phyloP scores from a whole-genome alignment of 2,797 vertebrate genomes.

The Cirrhinus mrigala region DNA sequence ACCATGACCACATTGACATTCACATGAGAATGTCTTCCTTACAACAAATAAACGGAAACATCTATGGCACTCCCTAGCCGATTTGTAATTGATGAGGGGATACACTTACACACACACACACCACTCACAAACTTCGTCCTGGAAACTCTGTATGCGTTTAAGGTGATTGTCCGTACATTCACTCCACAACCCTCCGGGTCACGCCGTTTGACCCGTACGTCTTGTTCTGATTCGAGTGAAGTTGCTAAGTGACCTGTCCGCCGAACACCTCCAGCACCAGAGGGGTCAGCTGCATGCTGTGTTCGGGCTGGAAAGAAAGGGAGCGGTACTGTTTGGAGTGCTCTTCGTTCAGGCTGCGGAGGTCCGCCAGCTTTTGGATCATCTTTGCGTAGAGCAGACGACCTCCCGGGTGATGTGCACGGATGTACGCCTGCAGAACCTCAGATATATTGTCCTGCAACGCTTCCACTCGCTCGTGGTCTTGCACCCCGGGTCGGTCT shows the following conservation, averaged over 20 bases:
- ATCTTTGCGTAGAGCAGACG: conserved; percentile 95
- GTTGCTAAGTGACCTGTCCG: conserved; percentile 85
- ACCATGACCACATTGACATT: conserved; percentile 48
- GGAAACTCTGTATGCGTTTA: conserved; percentile 51
- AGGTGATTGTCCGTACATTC: conserved; percentile 66
- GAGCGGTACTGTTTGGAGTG: conserved; percentile 96
- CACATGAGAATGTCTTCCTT: conserved; percentile 18
- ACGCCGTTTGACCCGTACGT: conserved; percentile 16
- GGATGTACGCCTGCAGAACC: conserved; percentile 86
- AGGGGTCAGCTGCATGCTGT: conserved; percentile 94
- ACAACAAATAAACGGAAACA: conserved; percentile 13
- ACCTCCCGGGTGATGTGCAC: conserved; percentile 87
- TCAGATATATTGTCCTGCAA: conserved; percentile 92
- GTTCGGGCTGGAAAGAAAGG: conserved; percentile 88
- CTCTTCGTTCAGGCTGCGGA: conserved; percentile 95
- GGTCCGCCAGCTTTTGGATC: conserved; percentile 97
- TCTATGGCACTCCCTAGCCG: conserved; percentile 25
- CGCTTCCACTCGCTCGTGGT: conserved; percentile 86
- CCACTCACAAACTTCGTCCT: conserved; percentile 27
- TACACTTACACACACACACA: conserved; percentile 38
- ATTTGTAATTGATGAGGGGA: conserved; percentile 15
- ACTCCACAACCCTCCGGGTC: conserved; percentile 55
- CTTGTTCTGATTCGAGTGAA: not conserved
- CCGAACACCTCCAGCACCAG: conserved; percentile 89
- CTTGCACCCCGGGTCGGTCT: conserved; percentile 94